These are phyloP conservation scores for Stylophora pistillata DNA, from an alignment of 64 coral and sea anemone genomes.

Conservation along the genomic window DNA sequence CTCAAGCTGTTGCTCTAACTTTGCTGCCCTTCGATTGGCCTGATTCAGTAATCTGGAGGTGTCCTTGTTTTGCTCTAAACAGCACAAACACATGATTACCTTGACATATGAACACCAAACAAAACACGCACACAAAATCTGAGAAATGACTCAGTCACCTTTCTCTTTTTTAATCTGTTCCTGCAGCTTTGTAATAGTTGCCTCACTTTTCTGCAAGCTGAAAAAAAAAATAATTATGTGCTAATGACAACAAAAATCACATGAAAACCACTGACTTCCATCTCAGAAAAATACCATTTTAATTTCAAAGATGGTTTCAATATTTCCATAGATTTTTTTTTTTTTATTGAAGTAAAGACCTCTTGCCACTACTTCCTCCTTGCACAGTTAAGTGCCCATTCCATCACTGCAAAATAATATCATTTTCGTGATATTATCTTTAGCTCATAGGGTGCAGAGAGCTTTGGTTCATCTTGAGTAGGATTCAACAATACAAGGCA, in stretches of 20 bases:
- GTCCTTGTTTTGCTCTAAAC: conserved; percentile 8
- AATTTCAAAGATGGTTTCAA: no score
- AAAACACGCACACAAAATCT: background rate
- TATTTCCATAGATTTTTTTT: no score
- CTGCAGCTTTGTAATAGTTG: conserved; percentile 1
- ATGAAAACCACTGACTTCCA: no score
- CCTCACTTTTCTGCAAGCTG: conserved; percentile 42
- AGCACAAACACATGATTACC: background rate
- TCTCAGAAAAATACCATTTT: no score
- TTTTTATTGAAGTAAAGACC: no score
- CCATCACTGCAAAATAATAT: no score
- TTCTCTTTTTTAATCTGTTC: conserved; percentile 45
- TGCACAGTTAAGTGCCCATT: background rate
- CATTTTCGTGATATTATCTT: no score
- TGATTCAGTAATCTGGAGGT: background rate
- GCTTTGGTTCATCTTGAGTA: no score
- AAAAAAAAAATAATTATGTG: background rate
- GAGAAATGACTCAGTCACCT: background rate
- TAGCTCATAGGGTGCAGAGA: no score
- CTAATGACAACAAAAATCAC: background rate
- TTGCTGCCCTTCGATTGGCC: conserved; percentile 20
- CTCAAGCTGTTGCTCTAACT: conserved; percentile 37
- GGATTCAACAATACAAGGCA: no score
- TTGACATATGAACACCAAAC: background rate
- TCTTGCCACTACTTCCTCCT: background rate